These are phyloP conservation scores for Ceryle rudis DNA, from an alignment of 2,797 vertebrate species.

Conservation along the genomic window DNA sequence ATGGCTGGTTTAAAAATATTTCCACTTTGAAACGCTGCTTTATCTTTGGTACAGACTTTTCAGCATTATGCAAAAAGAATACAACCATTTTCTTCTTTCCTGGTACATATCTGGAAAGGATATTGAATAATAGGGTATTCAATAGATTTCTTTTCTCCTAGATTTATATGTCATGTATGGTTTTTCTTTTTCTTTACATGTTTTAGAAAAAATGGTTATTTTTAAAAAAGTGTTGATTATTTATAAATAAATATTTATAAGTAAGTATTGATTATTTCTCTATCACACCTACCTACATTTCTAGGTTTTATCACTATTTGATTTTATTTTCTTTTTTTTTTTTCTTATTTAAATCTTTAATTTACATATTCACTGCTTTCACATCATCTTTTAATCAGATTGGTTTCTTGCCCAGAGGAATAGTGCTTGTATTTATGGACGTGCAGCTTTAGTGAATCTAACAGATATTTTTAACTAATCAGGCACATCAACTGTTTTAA, in stretches of 20 bases:
- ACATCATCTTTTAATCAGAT: background rate
- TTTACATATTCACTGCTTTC: background rate
- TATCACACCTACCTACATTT: background rate
- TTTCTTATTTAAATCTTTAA: background rate
- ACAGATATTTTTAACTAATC: background rate
- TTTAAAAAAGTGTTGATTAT: no score
- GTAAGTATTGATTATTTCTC: background rate
- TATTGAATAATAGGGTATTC: background rate
- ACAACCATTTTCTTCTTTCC: background rate
- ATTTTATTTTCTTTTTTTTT: background rate
- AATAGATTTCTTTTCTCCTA: no score
- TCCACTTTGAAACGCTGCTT: background rate
- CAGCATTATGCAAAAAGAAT: background rate
- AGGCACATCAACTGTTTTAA: background rate
- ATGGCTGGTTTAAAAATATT: background rate
- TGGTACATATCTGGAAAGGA: accelerated
- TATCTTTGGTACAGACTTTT: background rate
- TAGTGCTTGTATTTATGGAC: background rate
- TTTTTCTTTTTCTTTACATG: background rate
- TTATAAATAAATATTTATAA: background rate
- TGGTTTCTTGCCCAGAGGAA: background rate
- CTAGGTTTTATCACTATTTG: background rate
- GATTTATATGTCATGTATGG: background rate
- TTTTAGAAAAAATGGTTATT: background rate
- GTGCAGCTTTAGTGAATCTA: background rate